Evolutionary conservation across 2,888 invertebrate species (phyloP).

Genomic region (Brachyptera putata): DNA sequence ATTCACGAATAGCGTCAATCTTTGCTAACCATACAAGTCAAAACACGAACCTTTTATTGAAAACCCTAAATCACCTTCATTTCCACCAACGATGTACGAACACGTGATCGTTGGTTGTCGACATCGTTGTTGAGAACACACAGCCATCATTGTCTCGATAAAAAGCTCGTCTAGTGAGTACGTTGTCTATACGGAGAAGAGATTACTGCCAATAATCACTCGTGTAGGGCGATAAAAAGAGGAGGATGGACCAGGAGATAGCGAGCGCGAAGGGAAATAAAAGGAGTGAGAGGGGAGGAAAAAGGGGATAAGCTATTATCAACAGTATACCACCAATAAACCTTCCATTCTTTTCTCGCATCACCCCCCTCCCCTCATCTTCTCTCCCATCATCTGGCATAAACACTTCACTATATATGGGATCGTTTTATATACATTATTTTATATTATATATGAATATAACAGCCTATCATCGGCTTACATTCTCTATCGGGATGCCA

Average conservation of each 20-base stretch:
- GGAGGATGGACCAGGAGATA: conserved; percentile 6
- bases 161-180: no score
- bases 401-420: conserved; percentile 16
- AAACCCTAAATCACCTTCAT: no score
- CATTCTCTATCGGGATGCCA: conserved; percentile 6
- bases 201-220: conserved; percentile 16
- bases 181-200: no score
- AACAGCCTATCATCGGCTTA: conserved; percentile 10
- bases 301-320: conserved; percentile 11
- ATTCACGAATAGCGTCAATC: no score
- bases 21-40: no score
- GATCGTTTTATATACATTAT: conserved; percentile 18
- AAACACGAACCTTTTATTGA: no score
- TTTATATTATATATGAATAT: conserved; percentile 16
- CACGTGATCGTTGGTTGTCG: no score
- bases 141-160: no score
- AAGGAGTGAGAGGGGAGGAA: background rate
- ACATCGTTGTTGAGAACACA: no score
- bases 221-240: background rate
- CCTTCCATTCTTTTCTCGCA: conserved; percentile 19
- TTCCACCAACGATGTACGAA: no score
- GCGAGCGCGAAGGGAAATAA: background rate
- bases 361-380: no score
- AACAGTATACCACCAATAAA: conserved; percentile 19
- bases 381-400: conserved; percentile 9